Conservation (phyloP, 2,888 invertebrate genomes). For the Petrolisthes cinctipes region DNA sequence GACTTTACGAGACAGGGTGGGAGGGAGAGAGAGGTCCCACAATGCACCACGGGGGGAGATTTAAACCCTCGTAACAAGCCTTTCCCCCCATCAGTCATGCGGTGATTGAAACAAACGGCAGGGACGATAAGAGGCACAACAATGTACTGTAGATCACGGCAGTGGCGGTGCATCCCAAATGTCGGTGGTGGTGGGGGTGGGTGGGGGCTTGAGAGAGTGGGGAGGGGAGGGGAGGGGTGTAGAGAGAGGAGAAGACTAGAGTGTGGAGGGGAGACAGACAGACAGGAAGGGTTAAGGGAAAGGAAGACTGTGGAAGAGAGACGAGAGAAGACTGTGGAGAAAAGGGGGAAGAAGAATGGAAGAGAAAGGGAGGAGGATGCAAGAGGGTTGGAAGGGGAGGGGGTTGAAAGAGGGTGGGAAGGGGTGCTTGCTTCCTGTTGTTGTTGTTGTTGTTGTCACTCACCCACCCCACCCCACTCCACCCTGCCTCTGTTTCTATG, state of each 20-base stretch:
- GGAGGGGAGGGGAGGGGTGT: background rate
- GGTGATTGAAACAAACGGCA: constrained; percentile 10
- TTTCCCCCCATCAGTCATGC: constrained; percentile 2
- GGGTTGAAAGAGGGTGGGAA: background rate
- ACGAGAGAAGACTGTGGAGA: background rate
- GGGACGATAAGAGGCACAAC: constrained; percentile 16
- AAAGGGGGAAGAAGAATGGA: background rate
- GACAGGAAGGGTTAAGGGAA: background rate
- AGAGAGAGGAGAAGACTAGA: background rate
- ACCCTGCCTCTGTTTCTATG: background rate
- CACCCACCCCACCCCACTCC: background rate
- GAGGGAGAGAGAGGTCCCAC: background rate
- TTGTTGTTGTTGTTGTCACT: background rate
- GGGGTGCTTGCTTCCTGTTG: background rate
- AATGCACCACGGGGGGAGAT: background rate
- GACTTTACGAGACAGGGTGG: background rate
- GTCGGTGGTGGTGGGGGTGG: background rate
- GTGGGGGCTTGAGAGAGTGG: background rate
- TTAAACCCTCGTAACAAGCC: constrained; percentile 12
- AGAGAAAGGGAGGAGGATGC: background rate
- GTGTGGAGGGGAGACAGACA: background rate
- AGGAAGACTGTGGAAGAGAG: background rate
- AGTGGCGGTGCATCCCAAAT: constrained; percentile 1
- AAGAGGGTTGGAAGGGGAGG: background rate
- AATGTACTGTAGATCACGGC: constrained; percentile 15